Conservation (phyloP, 2,797 vertebrate genomes). For the Pantherophis alleghaniensis region DNA sequence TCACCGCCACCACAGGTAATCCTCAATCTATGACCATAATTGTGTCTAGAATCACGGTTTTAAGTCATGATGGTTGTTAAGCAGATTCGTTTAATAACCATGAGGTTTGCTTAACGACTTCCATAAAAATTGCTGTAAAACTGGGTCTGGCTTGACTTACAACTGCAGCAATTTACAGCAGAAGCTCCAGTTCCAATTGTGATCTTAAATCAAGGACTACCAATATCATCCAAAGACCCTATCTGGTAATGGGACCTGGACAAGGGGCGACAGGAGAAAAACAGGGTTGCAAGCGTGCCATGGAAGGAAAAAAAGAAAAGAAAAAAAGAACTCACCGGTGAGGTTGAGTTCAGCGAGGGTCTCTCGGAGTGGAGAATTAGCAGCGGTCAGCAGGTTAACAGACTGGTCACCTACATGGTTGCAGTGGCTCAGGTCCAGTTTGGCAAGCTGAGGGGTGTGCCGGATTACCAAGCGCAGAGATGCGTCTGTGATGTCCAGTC, state of each 20-base stretch:
- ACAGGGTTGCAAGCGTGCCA: not conserved
- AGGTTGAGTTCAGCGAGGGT: slow-evolving; percentile 85
- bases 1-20: not conserved
- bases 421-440: slow-evolving; percentile 88
- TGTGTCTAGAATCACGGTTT: not conserved
- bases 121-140: not conserved
- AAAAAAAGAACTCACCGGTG: slow-evolving; percentile 71
- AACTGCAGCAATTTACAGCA: not conserved
- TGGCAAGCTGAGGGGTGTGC: slow-evolving; percentile 81
- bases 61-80: not conserved
- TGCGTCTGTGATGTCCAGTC: slow-evolving; percentile 82
- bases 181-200: not conserved
- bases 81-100: not conserved
- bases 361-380: slow-evolving; percentile 83
- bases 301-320: not conserved
- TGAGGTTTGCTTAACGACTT: not conserved
- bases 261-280: not conserved
- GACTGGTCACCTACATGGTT: slow-evolving; percentile 83
- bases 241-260: not conserved
- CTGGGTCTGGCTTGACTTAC: not conserved
- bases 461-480: slow-evolving; percentile 82
- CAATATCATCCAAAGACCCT: not conserved
- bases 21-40: not conserved
- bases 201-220: not conserved
- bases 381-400: slow-evolving; percentile 81